Conservation (phyloP, 1,140 invertebrate genomes). For the Pseudomyrmex pallidus region DNA sequence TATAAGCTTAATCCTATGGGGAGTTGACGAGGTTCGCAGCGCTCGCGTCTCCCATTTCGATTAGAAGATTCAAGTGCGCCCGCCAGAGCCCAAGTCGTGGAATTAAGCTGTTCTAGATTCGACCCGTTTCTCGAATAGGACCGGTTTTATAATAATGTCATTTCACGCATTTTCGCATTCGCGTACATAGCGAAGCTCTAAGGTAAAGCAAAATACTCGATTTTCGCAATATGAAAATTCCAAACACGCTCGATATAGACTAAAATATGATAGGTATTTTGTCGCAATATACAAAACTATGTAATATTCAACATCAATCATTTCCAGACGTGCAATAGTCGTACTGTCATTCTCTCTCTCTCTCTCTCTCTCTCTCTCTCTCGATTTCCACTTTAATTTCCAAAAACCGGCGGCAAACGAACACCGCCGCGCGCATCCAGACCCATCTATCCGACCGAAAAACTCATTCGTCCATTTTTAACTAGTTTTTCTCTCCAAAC, state of each 20-base stretch:
- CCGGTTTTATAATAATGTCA: background rate
- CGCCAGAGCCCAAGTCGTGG: background rate
- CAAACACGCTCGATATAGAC: background rate
- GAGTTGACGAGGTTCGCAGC: constrained; percentile 61
- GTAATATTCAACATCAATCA: constrained; percentile 26
- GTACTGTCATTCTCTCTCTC: background rate
- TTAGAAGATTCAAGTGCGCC: constrained; percentile 53
- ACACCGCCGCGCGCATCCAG: background rate
- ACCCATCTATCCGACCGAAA: constrained; percentile 23
- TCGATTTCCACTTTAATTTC: constrained; percentile 50
- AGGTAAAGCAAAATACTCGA: background rate
- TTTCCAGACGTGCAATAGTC: constrained; percentile 23
- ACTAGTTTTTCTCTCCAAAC: constrained; percentile 30
- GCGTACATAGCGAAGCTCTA: background rate
- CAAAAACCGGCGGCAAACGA: constrained; percentile 22
- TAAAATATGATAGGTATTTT: background rate
- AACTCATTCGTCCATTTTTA: constrained; percentile 54
- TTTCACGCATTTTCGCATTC: background rate
- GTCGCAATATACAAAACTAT: background rate
- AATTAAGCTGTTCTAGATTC: constrained; percentile 49
- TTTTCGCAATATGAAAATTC: background rate
- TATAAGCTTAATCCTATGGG: constrained; percentile 64
- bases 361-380: constrained; percentile 8
- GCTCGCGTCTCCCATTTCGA: constrained; percentile 62
- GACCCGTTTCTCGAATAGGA: background rate